Conservation (phyloP, 2,888 invertebrate species). For the Epsilonema sp. region DNA sequence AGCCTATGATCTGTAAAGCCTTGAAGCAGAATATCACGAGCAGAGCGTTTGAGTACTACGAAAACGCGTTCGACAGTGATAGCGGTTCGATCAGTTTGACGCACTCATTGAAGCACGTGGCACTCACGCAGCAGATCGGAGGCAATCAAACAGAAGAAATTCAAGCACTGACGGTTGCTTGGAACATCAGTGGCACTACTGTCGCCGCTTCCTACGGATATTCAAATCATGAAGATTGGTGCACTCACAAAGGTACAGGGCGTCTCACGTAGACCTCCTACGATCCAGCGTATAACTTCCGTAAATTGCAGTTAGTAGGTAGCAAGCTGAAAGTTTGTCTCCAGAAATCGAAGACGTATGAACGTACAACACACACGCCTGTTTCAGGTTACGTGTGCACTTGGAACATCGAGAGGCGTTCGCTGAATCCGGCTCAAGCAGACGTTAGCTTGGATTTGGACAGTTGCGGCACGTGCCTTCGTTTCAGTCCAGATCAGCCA, state of each 20-base stretch:
- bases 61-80: background rate
- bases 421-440: slow-evolving; percentile 5
- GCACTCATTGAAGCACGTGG: background rate
- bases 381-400: slow-evolving; percentile 6
- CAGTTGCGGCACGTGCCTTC: background rate
- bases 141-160: too few relatives aligned
- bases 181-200: slow-evolving; percentile 1
- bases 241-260: background rate
- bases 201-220: slow-evolving; percentile 5
- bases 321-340: too few relatives aligned
- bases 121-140: background rate
- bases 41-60: background rate
- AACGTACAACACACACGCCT: too few relatives aligned
- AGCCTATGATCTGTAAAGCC: background rate
- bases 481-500: slow-evolving; percentile 6
- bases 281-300: too few relatives aligned
- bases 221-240: slow-evolving; percentile 8
- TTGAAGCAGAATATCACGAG: background rate
- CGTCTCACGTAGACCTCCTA: too few relatives aligned
- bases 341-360: too few relatives aligned
- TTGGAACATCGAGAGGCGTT: slow-evolving; percentile 8
- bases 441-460: slow-evolving; percentile 2
- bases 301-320: too few relatives aligned
- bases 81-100: background rate
- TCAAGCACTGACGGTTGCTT: background rate